Base-by-base conservation (phyloP, 1,140 invertebrate species). In the Trichonephila clavata region DNA sequence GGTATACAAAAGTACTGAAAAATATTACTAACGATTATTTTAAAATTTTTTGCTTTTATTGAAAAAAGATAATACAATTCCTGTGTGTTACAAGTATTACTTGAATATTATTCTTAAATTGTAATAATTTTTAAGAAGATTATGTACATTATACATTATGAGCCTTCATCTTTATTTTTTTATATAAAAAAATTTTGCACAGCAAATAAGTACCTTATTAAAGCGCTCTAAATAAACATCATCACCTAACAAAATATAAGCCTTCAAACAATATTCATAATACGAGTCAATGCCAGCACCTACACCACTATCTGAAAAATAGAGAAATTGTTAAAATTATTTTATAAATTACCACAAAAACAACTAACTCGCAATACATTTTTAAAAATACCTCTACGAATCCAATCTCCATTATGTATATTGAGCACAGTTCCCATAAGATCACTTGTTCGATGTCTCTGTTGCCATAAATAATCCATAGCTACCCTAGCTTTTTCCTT, bases 251-350 rank as follows among this genome's bases (percentile, higher is more conserved):
- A 97, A 95, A 92, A 97, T 96, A 94, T 97, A 97, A 3, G 98
- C 98, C 96, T 99, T 99, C 24, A 99, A 97, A 94, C 98, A 98
- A 96, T 99, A 99, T 96, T 99, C 99, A 96, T 99, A 99, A 96
- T 99, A 99, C 0, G 98, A 99, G 96, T 99, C 99, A 94, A 99
- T 99, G 16, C 99, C 99, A 68, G 99, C 99, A n/a, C 99, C 99
- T 27, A 99, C 98, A 5, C 99, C 99, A 57, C 98, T 98, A 95
- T 99, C 99, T 96, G 95, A 86, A 94, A 93, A 86, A 21, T 16
- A 57, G 59, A n/a, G 6, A 24, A 59, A 57, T n/a, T 4, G 24
- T 24, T 8, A 57, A 57, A 8, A 24, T 14, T 24, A 84, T 20
- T 60, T 32, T 13, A 0, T 63, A 7, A 21, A 87, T 18, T 6